Base-by-base conservation (phyloP, 2,888 invertebrate species). In the Artemia sp. region DNA sequence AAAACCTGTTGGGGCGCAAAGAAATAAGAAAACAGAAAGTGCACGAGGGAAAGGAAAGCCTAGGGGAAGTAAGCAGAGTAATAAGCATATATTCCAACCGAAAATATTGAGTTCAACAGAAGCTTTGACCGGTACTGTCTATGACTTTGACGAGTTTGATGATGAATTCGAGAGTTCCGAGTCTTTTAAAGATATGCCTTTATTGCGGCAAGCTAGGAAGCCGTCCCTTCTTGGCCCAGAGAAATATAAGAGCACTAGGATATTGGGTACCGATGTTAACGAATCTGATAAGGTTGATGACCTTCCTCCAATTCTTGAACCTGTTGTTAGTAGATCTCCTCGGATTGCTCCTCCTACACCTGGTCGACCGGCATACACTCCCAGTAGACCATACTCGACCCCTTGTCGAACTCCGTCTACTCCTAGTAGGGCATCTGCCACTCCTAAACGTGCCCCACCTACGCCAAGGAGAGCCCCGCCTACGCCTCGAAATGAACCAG, bases 121-220 rank as follows among this genome's bases (percentile, higher is more conserved):
- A 12, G 69, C 75, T 70, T 72, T 77, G 51, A 75, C 74, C 50
- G 77, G 92, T 10, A 92, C 92, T 3, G 92, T 92, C 2, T 92
- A 90, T 75, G 92, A 89, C 77, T 84, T 88, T 73, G 86, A 90
- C 77, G 90, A 91, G 76, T 85, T 89, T 71, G 76, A 76, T 69
- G 76, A 76, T 69, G 76, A 76, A 66, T 83, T 85, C 10, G 85
- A 84, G 73, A 87, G 88, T 72, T 12, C 67, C 1, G 71, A 71
- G 24, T 53, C 66, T 24, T 52, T 51, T 53, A 52, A 58, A 58
- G 64, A 58, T 24, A 58, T 58, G 64, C 64, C 64, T n/a, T 24
- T 58, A 8, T 24, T 58, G 24, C n/a, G 64, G 24, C 64, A 58
- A 10, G 64, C 64, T 9, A 58, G 24, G 10, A 58, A 58, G 24